Evolutionary conservation across 2,888 invertebrate species (phyloP), one percentile per base, ranked within the genome.

Genomic region (Drosophila diplacantha): DNA sequence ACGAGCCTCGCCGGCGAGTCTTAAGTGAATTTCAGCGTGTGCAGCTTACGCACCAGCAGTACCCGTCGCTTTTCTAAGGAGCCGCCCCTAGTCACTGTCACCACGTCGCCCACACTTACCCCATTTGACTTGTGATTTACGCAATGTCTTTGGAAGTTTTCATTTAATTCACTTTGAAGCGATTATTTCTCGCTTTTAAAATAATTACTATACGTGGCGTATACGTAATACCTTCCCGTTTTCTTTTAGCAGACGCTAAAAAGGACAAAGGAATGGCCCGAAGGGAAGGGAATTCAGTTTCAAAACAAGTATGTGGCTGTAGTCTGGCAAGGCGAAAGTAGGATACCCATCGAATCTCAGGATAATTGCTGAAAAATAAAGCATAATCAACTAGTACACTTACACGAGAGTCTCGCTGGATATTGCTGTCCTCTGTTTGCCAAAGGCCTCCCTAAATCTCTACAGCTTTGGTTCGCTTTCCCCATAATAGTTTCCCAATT

Each of bases 1-100:
- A 55, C 71, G 71, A 67, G 59, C 53, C 46, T 50, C 34, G 35
- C 61, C 35, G 59, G 32, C 49, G 63, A 77, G 73, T 77, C 61
- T 75, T 78, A 81, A 78, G 75, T 81, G 81, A 78, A 78, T 78
- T 78, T 78, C 65, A 64, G 53, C 65, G 74, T 77, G 71, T 74
- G 74, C 77, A 71, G 66, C 66, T 75, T 74, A 71, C 71, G 73
- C 68, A 61, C 29, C 41, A 20, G 18, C 26, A 1, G 24, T 11
- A 16, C 16, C 7, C 2, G 0, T 3, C 26, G 14, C 8, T 14
- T 22, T 5, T n/a, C 9, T 18, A 29, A 29, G 22, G 26, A 46
- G 32, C 34, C 51, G 24, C 43, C 57, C 35, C 41, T 16, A 14
- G 9, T 50, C 14, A 32, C 31, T 9, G 29, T 26, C 51, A n/a